Base-by-base conservation (phyloP, 2,113 vertebrate genomes). In the Notarius lentiginosus region DNA sequence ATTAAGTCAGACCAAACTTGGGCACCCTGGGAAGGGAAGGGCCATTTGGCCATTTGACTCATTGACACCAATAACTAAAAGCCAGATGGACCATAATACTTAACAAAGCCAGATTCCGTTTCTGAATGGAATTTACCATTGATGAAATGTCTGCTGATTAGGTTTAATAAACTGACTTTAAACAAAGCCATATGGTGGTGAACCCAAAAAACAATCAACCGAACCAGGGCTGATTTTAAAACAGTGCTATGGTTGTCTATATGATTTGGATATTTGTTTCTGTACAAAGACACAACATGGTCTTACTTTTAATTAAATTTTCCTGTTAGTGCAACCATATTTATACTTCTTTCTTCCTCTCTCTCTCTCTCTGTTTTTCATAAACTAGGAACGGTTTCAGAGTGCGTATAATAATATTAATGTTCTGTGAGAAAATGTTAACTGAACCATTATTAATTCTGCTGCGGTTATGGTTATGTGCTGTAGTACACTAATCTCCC, bases 61-160 rank as follows among this genome's bases (percentile, higher is more conserved):
- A 85, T 81, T 88, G 90, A 88, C 90, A 90, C 87, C 87, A 89
- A 79, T 90, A 91, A 90, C 82, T 68, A 89, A 85, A 89, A 68
- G 61, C 79, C 82, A 88, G 82, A 60, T 84, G 82, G 84, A 65
- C 75, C 47, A 76, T 60, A 73, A 47, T n/a, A 24, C 24, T 61
- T 51, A 88, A 89, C 51, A n/a, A 79, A 85, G n/a, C n/a, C 72
- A 53, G 51, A 84, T 82, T 76, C 53, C 53, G 34, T 75, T 87
- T 84, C 49, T 41, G 18, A 70, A 61, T 79, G 76, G 56, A 66
- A 76, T 63, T 68, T 58, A 47, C 53, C 65, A 82, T 61, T 83
- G 22, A 84, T 73, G 18, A 85, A 80, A 75, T 83, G 34, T 84
- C 61, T 86, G 68, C 68, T 83, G 66, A 58, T 60, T 55, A 34